Conservation (phyloP, 2,797 vertebrate genomes). For the Rhodeus uyekii region DNA sequence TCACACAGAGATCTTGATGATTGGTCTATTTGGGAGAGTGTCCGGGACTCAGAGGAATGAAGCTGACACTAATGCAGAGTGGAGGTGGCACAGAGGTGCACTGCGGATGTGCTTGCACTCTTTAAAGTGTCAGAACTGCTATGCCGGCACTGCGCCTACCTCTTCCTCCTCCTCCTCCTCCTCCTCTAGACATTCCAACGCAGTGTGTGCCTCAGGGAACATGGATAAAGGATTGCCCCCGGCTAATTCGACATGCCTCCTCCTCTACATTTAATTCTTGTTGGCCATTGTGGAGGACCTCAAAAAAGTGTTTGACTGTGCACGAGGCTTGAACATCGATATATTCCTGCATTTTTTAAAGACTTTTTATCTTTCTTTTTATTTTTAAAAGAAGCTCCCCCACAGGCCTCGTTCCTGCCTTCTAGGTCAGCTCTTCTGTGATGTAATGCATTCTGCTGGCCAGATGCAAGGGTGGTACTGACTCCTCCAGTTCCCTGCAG, state of each 20-base stretch:
- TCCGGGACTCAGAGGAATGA: slow-evolving; percentile 56
- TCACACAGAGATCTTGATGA: slow-evolving; percentile 67
- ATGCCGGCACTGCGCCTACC: slow-evolving; percentile 62
- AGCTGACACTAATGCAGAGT: slow-evolving; percentile 45
- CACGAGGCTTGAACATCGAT: slow-evolving; percentile 16
- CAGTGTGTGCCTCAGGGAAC: slow-evolving; percentile 67
- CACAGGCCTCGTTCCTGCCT: slow-evolving; percentile 39
- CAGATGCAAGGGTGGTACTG: slow-evolving; percentile 54
- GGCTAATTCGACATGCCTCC: slow-evolving; percentile 67
- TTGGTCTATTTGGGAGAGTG: slow-evolving; percentile 63
- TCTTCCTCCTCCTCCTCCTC: slow-evolving; percentile 49
- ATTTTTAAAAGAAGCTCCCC: slow-evolving; percentile 44
- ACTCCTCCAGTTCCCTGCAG: slow-evolving; percentile 61
- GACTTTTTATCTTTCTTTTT: slow-evolving; percentile 39
- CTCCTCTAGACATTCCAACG: slow-evolving; percentile 67
- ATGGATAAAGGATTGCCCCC: slow-evolving; percentile 63
- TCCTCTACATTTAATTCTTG: slow-evolving; percentile 53
- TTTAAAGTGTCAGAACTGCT: slow-evolving; percentile 76
- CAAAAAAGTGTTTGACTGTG: slow-evolving; percentile 50
- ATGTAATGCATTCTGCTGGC: slow-evolving; percentile 42
- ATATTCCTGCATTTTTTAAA: slow-evolving; percentile 41
- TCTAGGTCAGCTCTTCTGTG: slow-evolving; percentile 61
- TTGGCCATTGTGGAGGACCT: slow-evolving; percentile 57
- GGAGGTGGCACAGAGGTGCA: slow-evolving; percentile 58
- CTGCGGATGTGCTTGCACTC: slow-evolving; percentile 66